Percentiles rank a stretch among this genome's conserved stretches.
Conservation (phyloP, 1,140 invertebrate genomes). For the Bombus cullumanus region DNA sequence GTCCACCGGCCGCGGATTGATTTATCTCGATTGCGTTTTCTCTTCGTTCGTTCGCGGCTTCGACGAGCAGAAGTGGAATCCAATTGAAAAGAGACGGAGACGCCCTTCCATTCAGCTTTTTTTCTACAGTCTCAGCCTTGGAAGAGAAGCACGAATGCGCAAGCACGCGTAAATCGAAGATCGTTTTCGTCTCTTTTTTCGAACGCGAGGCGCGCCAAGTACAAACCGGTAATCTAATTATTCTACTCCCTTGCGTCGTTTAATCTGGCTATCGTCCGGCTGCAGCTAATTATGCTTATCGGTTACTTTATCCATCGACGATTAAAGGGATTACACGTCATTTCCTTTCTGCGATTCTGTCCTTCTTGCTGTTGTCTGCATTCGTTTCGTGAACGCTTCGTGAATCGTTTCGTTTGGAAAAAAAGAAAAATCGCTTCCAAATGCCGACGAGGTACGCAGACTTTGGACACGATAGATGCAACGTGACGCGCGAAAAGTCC, state of each 20-base stretch:
- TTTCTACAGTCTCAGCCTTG: neutral
- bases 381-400: neutral
- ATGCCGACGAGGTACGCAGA: neutral
- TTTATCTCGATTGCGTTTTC: constrained; percentile 51
- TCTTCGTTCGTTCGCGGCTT: neutral
- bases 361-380: too few species aligned
- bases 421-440: neutral
- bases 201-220: constrained; percentile 7
- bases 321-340: neutral
- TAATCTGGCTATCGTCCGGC: too few species aligned
- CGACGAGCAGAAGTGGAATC: neutral
- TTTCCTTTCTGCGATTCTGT: neutral
- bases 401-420: neutral
- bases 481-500: constrained; percentile 18
- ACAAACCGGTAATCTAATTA: constrained; percentile 48
- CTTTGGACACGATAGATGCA: neutral
- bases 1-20: constrained; percentile 32
- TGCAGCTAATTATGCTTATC: constrained; percentile 33
- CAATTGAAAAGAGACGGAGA: neutral
- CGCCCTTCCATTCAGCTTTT: constrained; percentile 18
- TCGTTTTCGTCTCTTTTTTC: neutral
- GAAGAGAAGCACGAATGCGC: neutral
- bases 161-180: neutral
- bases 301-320: neutral
- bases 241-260: constrained; percentile 14